Evolutionary conservation across 2,888 invertebrate genomes (phyloP).

Genomic region (Ptilodon capucinus): DNA sequence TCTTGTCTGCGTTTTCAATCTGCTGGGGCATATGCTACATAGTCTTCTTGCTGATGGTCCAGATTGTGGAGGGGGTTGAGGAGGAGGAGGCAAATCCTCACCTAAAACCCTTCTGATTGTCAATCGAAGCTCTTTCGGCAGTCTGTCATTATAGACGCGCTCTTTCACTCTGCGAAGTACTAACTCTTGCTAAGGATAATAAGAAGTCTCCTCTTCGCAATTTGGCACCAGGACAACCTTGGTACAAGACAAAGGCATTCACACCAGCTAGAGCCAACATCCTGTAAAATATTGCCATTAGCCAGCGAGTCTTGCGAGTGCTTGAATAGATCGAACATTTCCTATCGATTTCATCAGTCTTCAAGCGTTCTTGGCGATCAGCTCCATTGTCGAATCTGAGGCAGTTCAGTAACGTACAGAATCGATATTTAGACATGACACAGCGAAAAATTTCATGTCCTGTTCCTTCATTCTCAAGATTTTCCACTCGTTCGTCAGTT

Average conservation of each 20-base stretch:
- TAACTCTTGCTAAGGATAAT: not conserved
- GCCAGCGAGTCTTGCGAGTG: not conserved
- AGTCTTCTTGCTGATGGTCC: not conserved
- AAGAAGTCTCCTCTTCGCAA: not conserved
- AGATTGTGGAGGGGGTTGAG: not conserved
- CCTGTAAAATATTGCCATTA: not conserved
- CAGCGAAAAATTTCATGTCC: not conserved
- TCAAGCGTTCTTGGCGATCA: not conserved
- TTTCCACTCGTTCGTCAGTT: no score
- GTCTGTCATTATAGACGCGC: not conserved
- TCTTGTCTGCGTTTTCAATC: not conserved
- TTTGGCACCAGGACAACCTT: not conserved
- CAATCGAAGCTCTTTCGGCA: not conserved
- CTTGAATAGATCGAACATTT: not conserved
- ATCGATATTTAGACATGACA: conserved; percentile 9
- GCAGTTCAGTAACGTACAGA: conserved; percentile 14
- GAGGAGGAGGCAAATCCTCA: not conserved
- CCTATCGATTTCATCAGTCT: not conserved
- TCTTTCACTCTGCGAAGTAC: not conserved
- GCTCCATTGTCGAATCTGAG: not conserved
- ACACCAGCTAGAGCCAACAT: not conserved
- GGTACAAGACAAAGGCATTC: not conserved
- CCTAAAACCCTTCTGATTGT: conserved; percentile 1
- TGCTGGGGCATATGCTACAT: not conserved
- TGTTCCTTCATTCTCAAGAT: not conserved